Base-by-base conservation (phyloP, 2,888 invertebrate species). In the Pantelozetes paolii region DNA sequence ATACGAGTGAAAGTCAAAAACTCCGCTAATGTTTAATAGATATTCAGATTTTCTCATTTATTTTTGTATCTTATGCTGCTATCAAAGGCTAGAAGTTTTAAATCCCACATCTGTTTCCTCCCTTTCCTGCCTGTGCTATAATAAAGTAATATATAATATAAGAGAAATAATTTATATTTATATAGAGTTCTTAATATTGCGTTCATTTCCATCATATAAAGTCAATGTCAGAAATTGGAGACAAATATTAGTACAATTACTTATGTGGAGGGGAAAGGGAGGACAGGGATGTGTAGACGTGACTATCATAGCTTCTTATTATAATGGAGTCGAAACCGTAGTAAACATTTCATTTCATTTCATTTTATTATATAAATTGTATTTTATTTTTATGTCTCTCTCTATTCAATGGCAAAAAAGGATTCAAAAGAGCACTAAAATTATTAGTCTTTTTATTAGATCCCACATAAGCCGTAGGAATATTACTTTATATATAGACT, bases 31-130 rank as follows among this genome's bases (percentile, higher is more conserved):
- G 23, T 18, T 30, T 32, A 1, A 2, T n/a, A 36, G 30, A 64
- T 30, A n/a, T n/a, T 59, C n/a, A 32, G 30, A 64, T 64, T 62
- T 64, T 64, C 62, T 64, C 32, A 64, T 64, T 64, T 64, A 64
- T 28, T 64, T 64, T 57, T 64, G 20, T 36, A 36, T 64, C 59
- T 26, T 2, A 23, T 23, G 20, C 28, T 57, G 13, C 11, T 57
- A 57, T 57, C 18, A 57, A 30, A 28, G 36, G 20, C 6, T 0
- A 64, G 20, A 15, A 36, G 13, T 9, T 64, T 64, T 64, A 36
- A 64, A 30, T 64, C 18, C 9, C 32, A 64, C 62, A 64, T 64
- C 62, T 64, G 62, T 64, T 64, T 36, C 62, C 13, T 9, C 62
- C 62, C 36, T 30, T 64, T 15, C 62, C 18, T 57, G 15, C 57